These are phyloP conservation scores for Scaptomyza reducta DNA, from an alignment of 2,888 invertebrate genomes.

Conservation along the genomic window DNA sequence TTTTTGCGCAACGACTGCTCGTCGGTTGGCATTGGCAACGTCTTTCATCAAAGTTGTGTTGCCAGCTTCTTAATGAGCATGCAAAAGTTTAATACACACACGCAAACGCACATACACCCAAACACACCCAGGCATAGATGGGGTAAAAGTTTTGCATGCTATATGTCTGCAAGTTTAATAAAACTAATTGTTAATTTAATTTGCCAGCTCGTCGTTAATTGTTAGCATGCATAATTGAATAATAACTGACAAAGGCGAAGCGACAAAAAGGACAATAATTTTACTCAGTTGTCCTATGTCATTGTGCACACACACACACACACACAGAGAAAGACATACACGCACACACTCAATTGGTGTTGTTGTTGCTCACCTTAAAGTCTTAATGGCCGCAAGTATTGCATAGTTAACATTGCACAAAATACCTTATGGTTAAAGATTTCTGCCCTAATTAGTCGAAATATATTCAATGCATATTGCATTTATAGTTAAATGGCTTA, in stretches of 20 bases:
- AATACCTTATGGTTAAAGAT: constrained; percentile 21
- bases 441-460: constrained; percentile 23
- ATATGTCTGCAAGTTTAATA: constrained; percentile 78
- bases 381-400: constrained; percentile 16
- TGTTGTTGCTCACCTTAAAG: constrained; percentile 6
- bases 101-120: constrained; percentile 5
- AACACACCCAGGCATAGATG: constrained; percentile 1
- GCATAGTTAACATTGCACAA: constrained; percentile 17
- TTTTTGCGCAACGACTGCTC: constrained; percentile 31
- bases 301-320: constrained; percentile 23
- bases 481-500: constrained; percentile 16
- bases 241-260: constrained; percentile 67
- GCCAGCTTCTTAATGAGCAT: constrained; percentile 73
- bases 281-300: constrained; percentile 20
- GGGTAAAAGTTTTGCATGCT: constrained; percentile 50
- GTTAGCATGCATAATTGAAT: constrained; percentile 83
- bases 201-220: constrained; percentile 82
- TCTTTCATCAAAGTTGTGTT: constrained; percentile 61
- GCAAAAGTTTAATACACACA: constrained; percentile 63
- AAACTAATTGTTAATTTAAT: constrained; percentile 84
- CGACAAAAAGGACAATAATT: constrained; percentile 20
- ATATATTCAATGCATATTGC: constrained; percentile 14
- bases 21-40: constrained; percentile 37
- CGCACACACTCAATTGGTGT: too few species aligned
- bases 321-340: neutral